These are phyloP conservation scores for Rhogogaster chlorosoma DNA, from an alignment of 2,888 invertebrate species.

Conservation along the genomic window DNA sequence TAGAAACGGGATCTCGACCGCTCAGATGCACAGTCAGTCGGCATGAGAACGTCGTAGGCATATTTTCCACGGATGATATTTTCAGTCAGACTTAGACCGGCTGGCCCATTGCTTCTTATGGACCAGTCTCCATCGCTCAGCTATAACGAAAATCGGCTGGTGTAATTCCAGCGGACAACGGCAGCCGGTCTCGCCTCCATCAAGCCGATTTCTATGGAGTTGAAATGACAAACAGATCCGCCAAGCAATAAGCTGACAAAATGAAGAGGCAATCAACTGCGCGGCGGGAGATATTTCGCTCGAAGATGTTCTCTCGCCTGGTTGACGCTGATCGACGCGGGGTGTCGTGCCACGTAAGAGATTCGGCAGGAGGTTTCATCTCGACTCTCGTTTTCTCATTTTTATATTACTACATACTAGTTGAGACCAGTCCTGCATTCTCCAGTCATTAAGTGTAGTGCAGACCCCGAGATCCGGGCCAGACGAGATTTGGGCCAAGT, in stretches of 20 bases:
- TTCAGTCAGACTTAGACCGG: slow-evolving; percentile 9
- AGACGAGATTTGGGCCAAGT: slow-evolving; percentile 34
- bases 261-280: slow-evolving; percentile 66
- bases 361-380: slow-evolving; percentile 56
- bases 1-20: neutral
- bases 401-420: slow-evolving; percentile 33
- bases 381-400: slow-evolving; percentile 37
- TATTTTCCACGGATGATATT: slow-evolving; percentile 47
- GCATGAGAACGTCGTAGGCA: slow-evolving; percentile 41
- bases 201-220: slow-evolving; percentile 62
- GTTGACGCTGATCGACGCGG: slow-evolving; percentile 59
- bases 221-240: slow-evolving; percentile 67
- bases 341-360: slow-evolving; percentile 34
- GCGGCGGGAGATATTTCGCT: slow-evolving; percentile 64
- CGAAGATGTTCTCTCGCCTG: slow-evolving; percentile 54
- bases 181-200: slow-evolving; percentile 50
- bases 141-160: slow-evolving; percentile 31
- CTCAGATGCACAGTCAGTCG: slow-evolving; percentile 21
- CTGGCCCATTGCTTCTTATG: neutral
- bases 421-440: neutral
- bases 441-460: slow-evolving; percentile 32
- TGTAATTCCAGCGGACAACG: slow-evolving; percentile 45
- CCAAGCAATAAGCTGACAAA: slow-evolving; percentile 67
- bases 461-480: slow-evolving; percentile 38
- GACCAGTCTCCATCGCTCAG: neutral